Conservation (phyloP, 2,797 vertebrate genomes). For the Lacerta viridis region DNA sequence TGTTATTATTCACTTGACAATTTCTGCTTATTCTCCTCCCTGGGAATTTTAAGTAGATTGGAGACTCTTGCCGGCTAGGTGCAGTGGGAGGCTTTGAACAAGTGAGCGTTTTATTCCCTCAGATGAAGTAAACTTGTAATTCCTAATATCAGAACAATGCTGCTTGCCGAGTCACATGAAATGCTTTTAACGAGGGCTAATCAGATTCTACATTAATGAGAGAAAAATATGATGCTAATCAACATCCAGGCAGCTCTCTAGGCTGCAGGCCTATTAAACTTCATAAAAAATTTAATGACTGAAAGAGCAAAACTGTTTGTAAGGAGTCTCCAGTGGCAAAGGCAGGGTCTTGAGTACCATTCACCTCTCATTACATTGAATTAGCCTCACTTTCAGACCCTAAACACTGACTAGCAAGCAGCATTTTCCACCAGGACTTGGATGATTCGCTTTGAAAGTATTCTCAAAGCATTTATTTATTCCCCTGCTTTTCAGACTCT, state of each 20-base stretch:
- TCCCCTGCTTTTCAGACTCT: conserved; percentile 48
- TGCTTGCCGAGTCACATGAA: conserved; percentile 80
- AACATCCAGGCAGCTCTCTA: conserved; percentile 86
- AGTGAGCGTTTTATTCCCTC: conserved; percentile 59
- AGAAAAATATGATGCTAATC: conserved; percentile 88
- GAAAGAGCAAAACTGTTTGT: conserved; percentile 87
- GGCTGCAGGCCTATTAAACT: conserved; percentile 90
- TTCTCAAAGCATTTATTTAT: conserved; percentile 51
- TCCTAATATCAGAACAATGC: conserved; percentile 79
- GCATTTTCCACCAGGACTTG: conserved; percentile 63
- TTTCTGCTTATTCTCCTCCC: not conserved
- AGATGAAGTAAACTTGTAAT: conserved; percentile 59
- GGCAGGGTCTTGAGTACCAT: conserved; percentile 74
- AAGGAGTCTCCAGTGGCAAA: conserved; percentile 85
- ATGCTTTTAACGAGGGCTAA: conserved; percentile 85
- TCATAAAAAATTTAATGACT: conserved; percentile 93
- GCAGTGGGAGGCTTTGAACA: conserved; percentile 48
- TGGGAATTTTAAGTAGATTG: not conserved
- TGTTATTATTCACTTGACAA: conserved; percentile 1
- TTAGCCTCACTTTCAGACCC: conserved; percentile 77
- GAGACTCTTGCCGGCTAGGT: not conserved
- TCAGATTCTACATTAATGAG: conserved; percentile 91
- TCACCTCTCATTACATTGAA: conserved; percentile 79
- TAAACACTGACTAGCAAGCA: conserved; percentile 71
- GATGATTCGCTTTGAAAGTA: conserved; percentile 60